Base-by-base conservation (phyloP, 2,113 vertebrate genomes). In the Smithornis capensis region DNA sequence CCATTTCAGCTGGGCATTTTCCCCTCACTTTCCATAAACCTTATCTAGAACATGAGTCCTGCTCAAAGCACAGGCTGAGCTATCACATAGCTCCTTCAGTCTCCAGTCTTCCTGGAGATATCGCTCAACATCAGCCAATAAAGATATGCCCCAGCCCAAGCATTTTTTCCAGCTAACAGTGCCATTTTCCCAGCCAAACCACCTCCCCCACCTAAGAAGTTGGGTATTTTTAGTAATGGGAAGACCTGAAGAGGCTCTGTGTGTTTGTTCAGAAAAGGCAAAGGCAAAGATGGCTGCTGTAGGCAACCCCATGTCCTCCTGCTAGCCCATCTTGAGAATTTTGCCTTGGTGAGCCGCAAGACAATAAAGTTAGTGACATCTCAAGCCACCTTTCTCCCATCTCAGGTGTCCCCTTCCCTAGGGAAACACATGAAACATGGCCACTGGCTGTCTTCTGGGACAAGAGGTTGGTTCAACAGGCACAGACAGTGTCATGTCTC, bases 151-250 rank as follows among this genome's bases (percentile, higher is more conserved):
- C 49, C 7, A 14, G 73, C 42, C 69, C 64, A 68, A 45, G 89
- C 52, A 87, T 79, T 92, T 93, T 93, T 94, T 84, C 92, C 95
- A 89, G 28, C 40, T 65, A 60, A 69, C 59, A 90, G 76, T 93
- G 52, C 55, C 10, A 38, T 69, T 89, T 89, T 55, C 65, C 25
- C 81, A 80, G 89, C 75, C 63, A 89, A 68, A 52, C 1, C 35
- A 73, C 22, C 55, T 92, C 53, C 78, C 87, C 65, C 60, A 73
- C 10, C 28, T 31, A 78, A 83, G 44, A 10, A 70, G 44, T 2
- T n/a, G 19, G 69, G 37, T 89, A 76, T 79, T 84, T 94, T 82
- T 47, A 93, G 76, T 55, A 76, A 47, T 7, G 21, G 6, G 57
- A 29, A 89, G 52, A 86, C 59, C 37, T 2, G 5, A 73, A 83